Base-by-base conservation (phyloP, 2,797 vertebrate species). In the Pseudomugil gertrudae region DNA sequence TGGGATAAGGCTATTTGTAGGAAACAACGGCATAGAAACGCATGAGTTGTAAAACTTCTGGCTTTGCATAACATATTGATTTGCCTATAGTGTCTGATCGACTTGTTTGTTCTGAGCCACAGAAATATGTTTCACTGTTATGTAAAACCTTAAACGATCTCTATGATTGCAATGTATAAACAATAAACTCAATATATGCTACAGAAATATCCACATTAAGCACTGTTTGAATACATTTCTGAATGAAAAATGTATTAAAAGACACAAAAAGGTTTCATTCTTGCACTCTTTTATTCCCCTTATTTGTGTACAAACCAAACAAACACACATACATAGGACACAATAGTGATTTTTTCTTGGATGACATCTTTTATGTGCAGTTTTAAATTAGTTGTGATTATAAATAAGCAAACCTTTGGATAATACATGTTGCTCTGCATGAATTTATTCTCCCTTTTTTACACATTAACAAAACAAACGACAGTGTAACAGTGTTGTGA, bases 261-360 rank as follows among this genome's bases (percentile, higher is more conserved):
- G 6, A 48, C 23, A 66, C 45, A 32, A 15, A 66, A 47, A 15
- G 0, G 38, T 45, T 72, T 0, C 15, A 35, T 64, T 15, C 8
- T 55, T 68, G 69, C 76, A 4, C 29, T 77, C 24, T 59, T 30
- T 90, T 90, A 30, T 88, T 87, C 85, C 90, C 27, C 59, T 53
- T 30, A 36, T 65, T 72, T 71, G 48, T 54, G 56, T 67, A 57
- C 40, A 78, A 61, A 77, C 63, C 72, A n/a, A n/a, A n/a, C n/a
- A n/a, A n/a, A n/a, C n/a, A n/a, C 60, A 55, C 56, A 63, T 43
- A 78, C 29, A 58, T 29, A 71, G 60, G 43, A 65, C 36, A 43
- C 23, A 21, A 1, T 9, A 33, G 21, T 30, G 3, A 54, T 45
- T 36, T 56, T 36, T 59, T 55, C 24, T 67, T 5, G 32, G 9